Base-by-base conservation (phyloP, 2,797 vertebrate genomes). In the Eulemur coronatus region DNA sequence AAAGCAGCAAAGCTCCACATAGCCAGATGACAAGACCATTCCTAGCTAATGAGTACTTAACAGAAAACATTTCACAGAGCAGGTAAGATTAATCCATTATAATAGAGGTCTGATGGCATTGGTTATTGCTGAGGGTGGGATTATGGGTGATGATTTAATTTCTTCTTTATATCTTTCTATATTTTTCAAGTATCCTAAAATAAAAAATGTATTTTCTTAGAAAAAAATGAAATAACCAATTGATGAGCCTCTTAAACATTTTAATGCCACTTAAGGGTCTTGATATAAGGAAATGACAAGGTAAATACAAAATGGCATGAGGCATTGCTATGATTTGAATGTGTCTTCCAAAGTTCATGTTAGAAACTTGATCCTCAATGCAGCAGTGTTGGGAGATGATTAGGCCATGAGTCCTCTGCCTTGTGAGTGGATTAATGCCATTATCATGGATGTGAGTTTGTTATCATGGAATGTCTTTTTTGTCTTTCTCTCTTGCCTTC, bases 181-280 rank as follows among this genome's bases (percentile, higher is more conserved):
- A 90, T 69, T 92, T 75, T 92, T 78, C 46, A 78, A 95, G 28
- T 48, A 87, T 55, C 81, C 20, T 89, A 76, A 95, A 79, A 84
- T 30, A 35, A 48, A 48, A 78, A 92, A 50, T 84, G 6, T 59
- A 67, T 63, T 92, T 72, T 94, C 9, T 75, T 59, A 48, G 73
- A 18, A 59, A 73, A 65, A 93, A 72, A 8, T 46, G 7, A 93
- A 91, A 84, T 48, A 80, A 78, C 9, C 15, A 52, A 55, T 46
- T 35, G 28, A 70, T 75, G 35, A 88, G 4, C 13, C 28, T 84
- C 38, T 93, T 72, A 30, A 72, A 93, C 69, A 8, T 38, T 46
- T 33, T 82, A 78, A 22, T 59, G 13, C 5, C 50, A 50, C 67
- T 90, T 91, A 91, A 91, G 9, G 14, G 57, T 78, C 30, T 95